A percentile compares a stretch with the other conserved stretches of the same genome.
phyloP scores from a whole-genome alignment of 30 jellyfish, hydroid and myxozoan genomes.

The Morbakka virulenta region DNA sequence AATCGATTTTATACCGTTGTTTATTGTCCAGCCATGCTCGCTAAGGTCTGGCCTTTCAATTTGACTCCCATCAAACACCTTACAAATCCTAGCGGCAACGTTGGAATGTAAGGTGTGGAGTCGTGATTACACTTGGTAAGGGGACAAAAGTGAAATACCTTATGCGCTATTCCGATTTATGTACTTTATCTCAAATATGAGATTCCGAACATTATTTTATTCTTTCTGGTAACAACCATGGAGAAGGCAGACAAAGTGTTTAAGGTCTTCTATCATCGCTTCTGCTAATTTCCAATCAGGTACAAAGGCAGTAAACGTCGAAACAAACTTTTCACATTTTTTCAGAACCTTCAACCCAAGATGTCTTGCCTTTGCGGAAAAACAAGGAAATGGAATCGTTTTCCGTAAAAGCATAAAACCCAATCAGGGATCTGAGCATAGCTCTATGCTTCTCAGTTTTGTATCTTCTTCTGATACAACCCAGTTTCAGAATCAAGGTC shows the following conservation, averaged over 20 bases:
- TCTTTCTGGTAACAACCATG: slow-evolving; percentile 6
- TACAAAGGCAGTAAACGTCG: not conserved
- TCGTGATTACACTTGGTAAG: slow-evolving; percentile 6
- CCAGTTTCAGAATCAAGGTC: slow-evolving; percentile 29
- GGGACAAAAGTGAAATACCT: slow-evolving; percentile 10
- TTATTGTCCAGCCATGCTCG: slow-evolving; percentile 1
- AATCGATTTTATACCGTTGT: slow-evolving; percentile 5
- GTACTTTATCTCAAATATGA: not conserved
- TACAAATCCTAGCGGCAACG: slow-evolving; percentile 23
- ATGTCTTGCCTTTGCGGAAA: not conserved
- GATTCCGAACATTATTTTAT: slow-evolving; percentile 4
- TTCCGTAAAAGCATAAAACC: slow-evolving; percentile 43
- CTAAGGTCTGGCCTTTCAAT: slow-evolving; percentile 8
- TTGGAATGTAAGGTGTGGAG: slow-evolving; percentile 12
- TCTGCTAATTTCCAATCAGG: slow-evolving; percentile 4
- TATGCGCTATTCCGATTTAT: not conserved
- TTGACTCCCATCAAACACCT: not conserved
- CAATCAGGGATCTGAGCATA: not conserved
- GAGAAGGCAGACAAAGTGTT: slow-evolving; percentile 3
- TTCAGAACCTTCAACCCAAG: too few relatives aligned
- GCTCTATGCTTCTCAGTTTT: not conserved
- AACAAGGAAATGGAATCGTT: not conserved
- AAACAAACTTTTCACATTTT: not conserved
- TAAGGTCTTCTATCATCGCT: not conserved
- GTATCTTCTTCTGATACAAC: not conserved